Percentiles rank a stretch among this genome's conserved stretches.
These are phyloP conservation scores for Podarcis cretensis DNA, from an alignment of 2,113 vertebrate species.

Conservation along the genomic window DNA sequence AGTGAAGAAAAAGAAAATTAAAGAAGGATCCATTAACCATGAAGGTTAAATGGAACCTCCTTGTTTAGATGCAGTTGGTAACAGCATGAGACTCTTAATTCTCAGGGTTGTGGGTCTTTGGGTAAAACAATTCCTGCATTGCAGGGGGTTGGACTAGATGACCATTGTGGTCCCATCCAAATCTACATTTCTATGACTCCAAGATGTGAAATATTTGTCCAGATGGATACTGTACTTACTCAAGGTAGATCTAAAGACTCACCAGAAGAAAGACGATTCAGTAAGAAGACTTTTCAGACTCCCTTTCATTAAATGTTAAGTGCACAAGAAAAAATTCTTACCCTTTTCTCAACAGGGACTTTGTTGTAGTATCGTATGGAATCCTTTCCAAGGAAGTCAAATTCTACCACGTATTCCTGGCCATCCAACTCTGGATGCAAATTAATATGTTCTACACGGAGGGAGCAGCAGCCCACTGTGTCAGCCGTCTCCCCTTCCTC, in stretches of 20 bases:
- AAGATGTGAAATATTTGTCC: background rate
- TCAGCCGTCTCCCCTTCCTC: conserved; percentile 97
- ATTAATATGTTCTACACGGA: conserved; percentile 94
- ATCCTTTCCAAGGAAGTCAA: conserved; percentile 96
- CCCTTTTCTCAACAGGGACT: conserved; percentile 96
- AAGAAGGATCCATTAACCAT: background rate
- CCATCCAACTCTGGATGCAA: conserved; percentile 90
- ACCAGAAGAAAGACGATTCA: background rate
- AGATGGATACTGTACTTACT: background rate
- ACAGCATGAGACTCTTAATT: no score
- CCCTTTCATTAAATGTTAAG: background rate
- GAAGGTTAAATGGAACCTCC: background rate
- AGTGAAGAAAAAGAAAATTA: background rate
- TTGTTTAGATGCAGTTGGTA: background rate
- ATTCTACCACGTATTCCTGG: conserved; percentile 95
- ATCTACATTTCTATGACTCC: no score
- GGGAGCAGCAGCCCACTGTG: conserved; percentile 95
- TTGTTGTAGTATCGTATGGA: conserved; percentile 99
- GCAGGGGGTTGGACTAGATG: background rate
- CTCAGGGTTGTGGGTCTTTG: no score
- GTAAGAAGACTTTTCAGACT: background rate
- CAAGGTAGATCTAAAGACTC: background rate
- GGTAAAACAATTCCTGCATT: no score
- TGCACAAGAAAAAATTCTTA: conserved; percentile 62
- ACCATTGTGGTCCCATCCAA: background rate